Base-by-base conservation (phyloP, 1,140 invertebrate species). In the Trialeurodes vaporariorum region DNA sequence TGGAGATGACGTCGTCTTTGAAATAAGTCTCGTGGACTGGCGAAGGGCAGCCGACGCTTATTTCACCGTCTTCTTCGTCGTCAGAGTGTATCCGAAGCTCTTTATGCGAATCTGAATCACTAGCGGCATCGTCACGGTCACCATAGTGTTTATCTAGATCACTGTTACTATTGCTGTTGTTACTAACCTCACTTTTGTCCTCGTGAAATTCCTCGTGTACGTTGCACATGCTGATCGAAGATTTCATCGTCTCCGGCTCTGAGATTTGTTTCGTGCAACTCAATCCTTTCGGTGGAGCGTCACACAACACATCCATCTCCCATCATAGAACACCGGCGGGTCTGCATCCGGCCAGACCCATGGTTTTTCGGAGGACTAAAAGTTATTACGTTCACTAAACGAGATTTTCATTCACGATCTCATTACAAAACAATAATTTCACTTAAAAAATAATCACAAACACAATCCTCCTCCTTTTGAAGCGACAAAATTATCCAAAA, bases 1-100 rank as follows among this genome's bases (percentile, higher is more conserved):
- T 58, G 68, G 2, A 64, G 1, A 76, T 71, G 59, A 76, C 76
- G 61, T 76, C 75, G 5, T 74, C 49, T 59, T 40, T 17, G 68
- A 65, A 9, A n/a, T n/a, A n/a, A n/a, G n/a, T n/a, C 2, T 70
- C 75, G 66, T 76, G 73, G 74, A 84, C 68, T 1, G 87, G 87
- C 70, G 85, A 87, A 24, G 87, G 87, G 71, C 86, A 87, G 1
- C 87, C 87, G 2, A 88, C 87, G 73, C 86, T 87, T 69, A 88
- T 88, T 76, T 88, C 87, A 74, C 83, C 84, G 71, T 82, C 85
- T 25, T 58, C 61, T 59, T 67, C 66, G 66, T 71, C 68, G 22
- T 60, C 27, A 22, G 66, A 66, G 25, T 69, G 59, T 59, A 27
- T 63, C 17, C 61, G 66, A 21, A n/a, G n/a, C 17, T 49, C 34